These are phyloP conservation scores for Pollicipes pollicipes DNA, from an alignment of 1,140 invertebrate species.

Conservation along the genomic window DNA sequence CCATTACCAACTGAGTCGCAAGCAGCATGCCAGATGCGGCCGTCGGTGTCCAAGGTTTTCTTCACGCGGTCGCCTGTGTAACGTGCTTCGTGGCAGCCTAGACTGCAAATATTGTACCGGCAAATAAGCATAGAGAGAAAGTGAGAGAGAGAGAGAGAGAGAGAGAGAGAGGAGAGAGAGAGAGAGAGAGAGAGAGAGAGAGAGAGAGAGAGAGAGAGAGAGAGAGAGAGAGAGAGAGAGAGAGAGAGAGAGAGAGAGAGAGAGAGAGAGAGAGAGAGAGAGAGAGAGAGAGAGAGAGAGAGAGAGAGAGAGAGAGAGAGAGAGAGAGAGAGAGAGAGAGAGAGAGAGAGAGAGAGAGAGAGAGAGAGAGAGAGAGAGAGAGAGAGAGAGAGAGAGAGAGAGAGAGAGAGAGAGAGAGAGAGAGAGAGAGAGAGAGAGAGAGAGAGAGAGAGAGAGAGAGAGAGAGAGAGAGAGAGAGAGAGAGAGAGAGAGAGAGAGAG, in stretches of 20 bases:
- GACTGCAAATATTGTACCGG: too few relatives aligned
- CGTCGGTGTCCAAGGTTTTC: too few relatives aligned
- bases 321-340: neutral
- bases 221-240: constrained; percentile 2
- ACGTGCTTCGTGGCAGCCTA: too few relatives aligned
- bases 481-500: neutral
- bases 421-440: neutral
- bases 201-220: neutral
- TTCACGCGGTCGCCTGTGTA: too few relatives aligned
- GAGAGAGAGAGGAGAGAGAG: neutral
- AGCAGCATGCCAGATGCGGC: too few relatives aligned
- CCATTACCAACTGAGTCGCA: too few relatives aligned
- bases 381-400: neutral
- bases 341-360: constrained; percentile 1
- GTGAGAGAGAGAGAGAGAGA: too few relatives aligned
- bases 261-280: neutral
- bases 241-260: neutral
- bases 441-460: neutral
- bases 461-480: neutral
- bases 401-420: neutral
- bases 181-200: neutral
- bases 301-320: neutral
- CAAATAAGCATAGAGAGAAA: too few relatives aligned
- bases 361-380: neutral
- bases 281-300: constrained; percentile 3